Evolutionary conservation across 2,113 vertebrate species (phyloP).

Genomic region (Plotosus lineatus): DNA sequence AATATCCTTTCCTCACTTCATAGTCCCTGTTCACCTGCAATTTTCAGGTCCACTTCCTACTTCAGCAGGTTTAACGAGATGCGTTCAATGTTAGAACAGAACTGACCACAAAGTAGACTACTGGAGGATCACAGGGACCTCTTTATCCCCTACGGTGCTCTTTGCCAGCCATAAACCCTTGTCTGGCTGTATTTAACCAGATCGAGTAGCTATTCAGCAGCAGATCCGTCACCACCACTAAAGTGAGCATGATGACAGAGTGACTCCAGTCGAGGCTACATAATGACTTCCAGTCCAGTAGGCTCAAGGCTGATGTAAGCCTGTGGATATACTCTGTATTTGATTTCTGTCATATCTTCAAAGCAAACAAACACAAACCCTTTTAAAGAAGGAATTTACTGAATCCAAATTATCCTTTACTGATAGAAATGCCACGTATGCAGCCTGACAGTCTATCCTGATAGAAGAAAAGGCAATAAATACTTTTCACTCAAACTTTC

Average conservation of each 20-base stretch:
- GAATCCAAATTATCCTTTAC: slow-evolving; percentile 21
- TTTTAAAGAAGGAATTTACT: slow-evolving; percentile 33
- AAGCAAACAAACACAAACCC: slow-evolving; percentile 25
- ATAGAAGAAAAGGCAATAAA: slow-evolving; percentile 15
- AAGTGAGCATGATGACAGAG: slow-evolving; percentile 65
- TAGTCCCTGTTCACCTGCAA: slow-evolving; percentile 47
- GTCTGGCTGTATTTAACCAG: slow-evolving; percentile 74
- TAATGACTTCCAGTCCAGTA: slow-evolving; percentile 69
- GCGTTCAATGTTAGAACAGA: slow-evolving; percentile 50
- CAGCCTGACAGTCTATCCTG: slow-evolving; percentile 26
- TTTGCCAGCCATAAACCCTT: slow-evolving; percentile 68
- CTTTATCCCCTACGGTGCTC: slow-evolving; percentile 60
- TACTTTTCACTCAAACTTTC: background rate
- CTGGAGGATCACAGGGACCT: slow-evolving; percentile 54
- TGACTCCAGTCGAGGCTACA: slow-evolving; percentile 67
- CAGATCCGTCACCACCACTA: slow-evolving; percentile 71
- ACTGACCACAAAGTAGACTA: slow-evolving; percentile 50
- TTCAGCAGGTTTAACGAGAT: slow-evolving; percentile 51
- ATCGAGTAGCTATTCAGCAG: slow-evolving; percentile 73
- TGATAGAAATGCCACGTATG: slow-evolving; percentile 27
- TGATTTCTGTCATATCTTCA: slow-evolving; percentile 48
- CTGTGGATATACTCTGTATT: slow-evolving; percentile 34
- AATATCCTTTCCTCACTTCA: slow-evolving; percentile 50
- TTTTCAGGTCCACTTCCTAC: slow-evolving; percentile 49
- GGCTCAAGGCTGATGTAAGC: slow-evolving; percentile 29